Base-by-base conservation (phyloP, 2,888 invertebrate species). In the Trichacis sp. region DNA sequence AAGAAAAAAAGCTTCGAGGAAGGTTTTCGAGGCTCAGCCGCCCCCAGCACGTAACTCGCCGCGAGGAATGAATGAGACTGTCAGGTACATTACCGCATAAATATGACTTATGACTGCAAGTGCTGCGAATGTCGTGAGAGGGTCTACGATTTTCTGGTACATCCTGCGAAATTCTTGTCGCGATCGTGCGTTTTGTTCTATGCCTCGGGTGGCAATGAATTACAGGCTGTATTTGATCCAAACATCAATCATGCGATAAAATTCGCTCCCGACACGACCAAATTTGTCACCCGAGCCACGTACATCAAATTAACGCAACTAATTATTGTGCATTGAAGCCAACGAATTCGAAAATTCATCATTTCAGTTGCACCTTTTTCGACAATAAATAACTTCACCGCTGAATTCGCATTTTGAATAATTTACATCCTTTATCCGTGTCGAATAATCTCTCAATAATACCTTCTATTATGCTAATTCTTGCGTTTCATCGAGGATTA, bases 21-120 rank as follows among this genome's bases (percentile, higher is more conserved):
- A 50, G 45, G 47, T 19, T 17, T 58, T 33, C 45, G 52, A 20
- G 57, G 64, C 56, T 63, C 58, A 67, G 57, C 61, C 64, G 57
- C 69, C 62, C 57, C 54, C 49, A 58, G 67, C 52, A 60, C 58
- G 63, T 56, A 60, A 56, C 63, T 68, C 53, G 59, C 56, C 38
- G 14, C 58, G 29, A 62, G 63, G 71, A 74, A 76, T 77, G 77
- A 78, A 77, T 77, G 76, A 71, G 74, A 70, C 73, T 76, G 79
- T 75, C 79, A 76, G 71, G 72, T 64, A 70, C 79, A 77, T 76
- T 67, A 70, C 64, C 72, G 72, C 76, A 77, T 77, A 78, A 79
- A 78, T 77, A 76, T 79, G 77, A 78, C 76, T 78, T 77, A 78
- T 73, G 73, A 73, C 72, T 70, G 69, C 65, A 69, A 71, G 67